A percentile compares a stretch with the other conserved stretches of the same genome.
Conservation (phyloP, 2,888 invertebrate genomes). For the Mactromeris polynyma region DNA sequence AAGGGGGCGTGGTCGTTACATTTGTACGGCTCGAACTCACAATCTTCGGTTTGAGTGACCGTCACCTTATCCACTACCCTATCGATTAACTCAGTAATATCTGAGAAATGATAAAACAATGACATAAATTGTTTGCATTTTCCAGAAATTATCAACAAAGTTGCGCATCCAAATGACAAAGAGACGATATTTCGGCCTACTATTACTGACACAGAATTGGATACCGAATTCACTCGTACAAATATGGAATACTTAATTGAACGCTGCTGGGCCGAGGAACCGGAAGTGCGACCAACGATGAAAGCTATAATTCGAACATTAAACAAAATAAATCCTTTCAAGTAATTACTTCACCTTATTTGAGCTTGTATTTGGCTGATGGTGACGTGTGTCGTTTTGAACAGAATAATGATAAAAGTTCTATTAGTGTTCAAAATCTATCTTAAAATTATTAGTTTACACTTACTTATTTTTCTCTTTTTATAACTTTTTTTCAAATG, state of each 20-base stretch:
- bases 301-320: conserved; percentile 77
- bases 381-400: no score
- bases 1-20: no score
- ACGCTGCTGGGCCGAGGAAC: conserved; percentile 81
- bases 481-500: no score
- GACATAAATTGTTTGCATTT: neutral
- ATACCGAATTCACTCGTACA: conserved; percentile 59
- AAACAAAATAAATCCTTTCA: conserved; percentile 81
- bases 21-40: no score
- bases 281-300: conserved; percentile 74
- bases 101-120: neutral
- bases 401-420: no score
- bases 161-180: conserved; percentile 66
- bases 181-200: conserved; percentile 71
- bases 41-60: no score
- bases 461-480: no score
- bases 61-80: no score
- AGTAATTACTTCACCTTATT: conserved; percentile 61
- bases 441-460: no score
- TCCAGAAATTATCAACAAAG: conserved; percentile 78
- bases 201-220: conserved; percentile 65
- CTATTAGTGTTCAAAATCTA: no score
- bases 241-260: conserved; percentile 74
- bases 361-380: no score
- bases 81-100: no score